These are phyloP conservation scores for Pteropus rufus DNA, from an alignment of 2,797 vertebrate species.

Conservation along the genomic window DNA sequence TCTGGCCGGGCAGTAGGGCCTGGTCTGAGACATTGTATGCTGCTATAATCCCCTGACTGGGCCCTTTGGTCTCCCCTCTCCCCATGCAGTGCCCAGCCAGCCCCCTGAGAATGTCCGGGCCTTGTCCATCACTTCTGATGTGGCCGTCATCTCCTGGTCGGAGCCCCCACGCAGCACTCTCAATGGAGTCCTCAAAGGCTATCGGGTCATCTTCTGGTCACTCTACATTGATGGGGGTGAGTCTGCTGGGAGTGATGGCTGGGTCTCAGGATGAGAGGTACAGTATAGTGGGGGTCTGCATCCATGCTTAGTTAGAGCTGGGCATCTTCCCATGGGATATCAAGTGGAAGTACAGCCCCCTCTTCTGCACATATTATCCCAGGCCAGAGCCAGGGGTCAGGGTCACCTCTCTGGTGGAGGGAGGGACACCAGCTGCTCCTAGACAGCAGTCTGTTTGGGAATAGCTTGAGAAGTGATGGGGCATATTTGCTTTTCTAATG, in stretches of 20 bases:
- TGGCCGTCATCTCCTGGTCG: constrained; percentile 95
- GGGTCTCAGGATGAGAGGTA: accelerated
- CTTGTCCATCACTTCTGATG: constrained; percentile 95
- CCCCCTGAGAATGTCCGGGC: constrained; percentile 96
- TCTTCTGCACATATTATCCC: accelerated
- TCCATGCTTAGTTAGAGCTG: background rate
- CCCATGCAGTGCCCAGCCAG: constrained; percentile 92
- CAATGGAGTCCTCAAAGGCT: constrained; percentile 95
- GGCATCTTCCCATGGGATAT: accelerated
- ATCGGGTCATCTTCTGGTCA: constrained; percentile 96
- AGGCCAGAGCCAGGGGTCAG: background rate
- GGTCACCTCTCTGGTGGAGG: background rate
- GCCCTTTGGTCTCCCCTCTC: background rate
- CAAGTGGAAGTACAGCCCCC: too few relatives aligned
- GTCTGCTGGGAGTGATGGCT: background rate
- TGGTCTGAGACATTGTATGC: accelerated
- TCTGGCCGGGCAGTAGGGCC: constrained; percentile 58
- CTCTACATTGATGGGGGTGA: constrained; percentile 95
- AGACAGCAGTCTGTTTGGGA: background rate
- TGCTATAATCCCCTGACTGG: background rate
- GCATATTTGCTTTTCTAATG: background rate
- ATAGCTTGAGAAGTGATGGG: too few relatives aligned
- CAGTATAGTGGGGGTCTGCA: background rate
- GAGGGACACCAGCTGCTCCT: background rate
- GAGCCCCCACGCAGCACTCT: constrained; percentile 95